Percentiles rank a stretch among this genome's conserved stretches.
Conservation (phyloP, 2,888 invertebrate species). For the Sisyra terminalis region DNA sequence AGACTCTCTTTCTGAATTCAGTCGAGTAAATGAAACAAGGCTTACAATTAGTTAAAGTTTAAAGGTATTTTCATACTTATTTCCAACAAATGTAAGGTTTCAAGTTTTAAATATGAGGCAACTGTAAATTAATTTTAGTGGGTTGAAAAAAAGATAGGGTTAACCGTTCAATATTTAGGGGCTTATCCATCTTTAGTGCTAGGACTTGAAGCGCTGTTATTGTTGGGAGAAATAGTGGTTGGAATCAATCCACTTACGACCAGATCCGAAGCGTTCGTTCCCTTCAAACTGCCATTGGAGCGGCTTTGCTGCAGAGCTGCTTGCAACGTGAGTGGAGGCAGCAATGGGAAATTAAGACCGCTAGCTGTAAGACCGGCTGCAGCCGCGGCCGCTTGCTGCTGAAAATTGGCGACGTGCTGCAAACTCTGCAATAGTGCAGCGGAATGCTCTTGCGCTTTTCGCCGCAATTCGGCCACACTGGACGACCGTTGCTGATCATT, state of each 20-base stretch:
- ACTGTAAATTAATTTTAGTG: no score
- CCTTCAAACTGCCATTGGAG: background rate
- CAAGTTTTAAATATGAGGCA: no score
- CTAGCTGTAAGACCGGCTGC: constrained; percentile 25
- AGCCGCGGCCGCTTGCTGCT: constrained; percentile 36
- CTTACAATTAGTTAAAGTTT: no score
- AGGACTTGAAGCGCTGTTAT: no score
- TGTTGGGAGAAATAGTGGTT: no score
- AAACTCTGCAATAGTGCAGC: constrained; percentile 68
- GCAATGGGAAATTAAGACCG: constrained; percentile 31
- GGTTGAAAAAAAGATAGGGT: no score
- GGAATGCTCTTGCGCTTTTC: constrained; percentile 90
- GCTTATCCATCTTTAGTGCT: no score
- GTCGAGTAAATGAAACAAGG: no score
- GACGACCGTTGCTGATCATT: constrained; percentile 55
- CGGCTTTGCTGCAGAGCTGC: constrained; percentile 15
- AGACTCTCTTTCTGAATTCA: no score
- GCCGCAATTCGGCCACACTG: constrained; percentile 79
- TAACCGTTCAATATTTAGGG: no score
- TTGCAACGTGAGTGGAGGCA: constrained; percentile 23
- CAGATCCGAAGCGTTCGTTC: constrained; percentile 5
- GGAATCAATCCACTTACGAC: background rate
- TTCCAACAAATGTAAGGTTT: no score
- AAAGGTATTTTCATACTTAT: no score
- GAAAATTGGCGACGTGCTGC: constrained; percentile 44